A percentile compares a stretch with the other conserved stretches of the same genome.
Conservation (phyloP, 2,797 vertebrate species). For the Xerus rutilus region DNA sequence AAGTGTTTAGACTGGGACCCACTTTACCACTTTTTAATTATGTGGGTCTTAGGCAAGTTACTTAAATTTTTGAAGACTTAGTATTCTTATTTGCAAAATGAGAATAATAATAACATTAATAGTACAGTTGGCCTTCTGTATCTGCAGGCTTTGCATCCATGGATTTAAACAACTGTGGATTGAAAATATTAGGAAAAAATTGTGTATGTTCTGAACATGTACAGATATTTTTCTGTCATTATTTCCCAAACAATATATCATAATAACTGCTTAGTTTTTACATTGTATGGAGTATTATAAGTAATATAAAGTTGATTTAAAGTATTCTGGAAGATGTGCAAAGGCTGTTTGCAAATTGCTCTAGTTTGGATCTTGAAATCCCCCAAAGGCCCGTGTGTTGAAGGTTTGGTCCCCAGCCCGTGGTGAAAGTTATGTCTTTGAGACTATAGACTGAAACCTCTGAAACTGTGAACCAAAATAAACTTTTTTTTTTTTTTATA, state of each 20-base stretch:
- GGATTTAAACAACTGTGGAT: not conserved
- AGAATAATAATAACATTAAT: not conserved
- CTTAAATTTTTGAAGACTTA: not conserved
- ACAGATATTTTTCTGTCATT: not conserved
- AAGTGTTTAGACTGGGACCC: not conserved
- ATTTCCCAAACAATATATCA: not conserved
- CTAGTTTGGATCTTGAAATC: not conserved
- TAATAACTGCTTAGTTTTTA: not conserved
- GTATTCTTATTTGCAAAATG: constrained; percentile 27
- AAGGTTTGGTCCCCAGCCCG: not conserved
- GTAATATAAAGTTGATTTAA: not conserved
- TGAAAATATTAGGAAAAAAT: not conserved
- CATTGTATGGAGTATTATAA: not conserved
- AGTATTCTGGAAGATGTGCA: not conserved
- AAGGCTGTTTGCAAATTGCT: not conserved
- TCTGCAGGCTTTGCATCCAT: not conserved
- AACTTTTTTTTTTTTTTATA: not conserved
- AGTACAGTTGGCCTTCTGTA: not conserved
- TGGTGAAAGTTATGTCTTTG: too few relatives aligned
- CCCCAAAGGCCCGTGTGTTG: not conserved
- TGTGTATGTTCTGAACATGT: not conserved
- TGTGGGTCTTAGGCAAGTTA: not conserved
- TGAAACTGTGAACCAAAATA: not conserved
- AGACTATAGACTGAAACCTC: too few relatives aligned
- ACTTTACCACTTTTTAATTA: not conserved